Conservation (phyloP, 2,113 vertebrate genomes). For the Psophia crepitans region DNA sequence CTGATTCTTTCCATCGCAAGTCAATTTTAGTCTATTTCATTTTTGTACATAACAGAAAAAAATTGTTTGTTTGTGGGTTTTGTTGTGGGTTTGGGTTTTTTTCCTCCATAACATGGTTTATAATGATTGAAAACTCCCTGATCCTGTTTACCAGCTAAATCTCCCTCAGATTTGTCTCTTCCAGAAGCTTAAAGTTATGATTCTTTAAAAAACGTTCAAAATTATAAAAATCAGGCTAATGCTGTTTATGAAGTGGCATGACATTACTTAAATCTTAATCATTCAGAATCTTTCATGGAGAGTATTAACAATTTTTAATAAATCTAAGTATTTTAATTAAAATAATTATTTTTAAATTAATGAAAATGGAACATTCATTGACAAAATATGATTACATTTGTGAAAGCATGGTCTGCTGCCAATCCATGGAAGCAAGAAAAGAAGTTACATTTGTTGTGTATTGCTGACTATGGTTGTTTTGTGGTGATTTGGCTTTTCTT, state of each 20-base stretch:
- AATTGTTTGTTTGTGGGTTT: too few relatives aligned
- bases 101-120: background rate
- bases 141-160: background rate
- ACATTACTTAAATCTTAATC: background rate
- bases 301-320: background rate
- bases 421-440: background rate
- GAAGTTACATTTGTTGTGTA: background rate
- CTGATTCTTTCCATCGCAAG: background rate
- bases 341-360: background rate
- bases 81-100: background rate
- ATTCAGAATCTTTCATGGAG: background rate
- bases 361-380: background rate
- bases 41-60: background rate
- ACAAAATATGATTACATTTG: background rate
- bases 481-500: rapidly evolving
- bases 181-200: background rate
- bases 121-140: background rate
- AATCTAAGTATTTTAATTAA: background rate
- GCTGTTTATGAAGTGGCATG: background rate
- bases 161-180: background rate
- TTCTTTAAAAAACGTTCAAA: background rate
- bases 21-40: background rate
- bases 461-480: background rate
- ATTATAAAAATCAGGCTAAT: background rate
- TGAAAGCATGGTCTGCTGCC: background rate